Evolutionary conservation across 2,797 vertebrate species (phyloP).

Genomic region (Ateles fusciceps): DNA sequence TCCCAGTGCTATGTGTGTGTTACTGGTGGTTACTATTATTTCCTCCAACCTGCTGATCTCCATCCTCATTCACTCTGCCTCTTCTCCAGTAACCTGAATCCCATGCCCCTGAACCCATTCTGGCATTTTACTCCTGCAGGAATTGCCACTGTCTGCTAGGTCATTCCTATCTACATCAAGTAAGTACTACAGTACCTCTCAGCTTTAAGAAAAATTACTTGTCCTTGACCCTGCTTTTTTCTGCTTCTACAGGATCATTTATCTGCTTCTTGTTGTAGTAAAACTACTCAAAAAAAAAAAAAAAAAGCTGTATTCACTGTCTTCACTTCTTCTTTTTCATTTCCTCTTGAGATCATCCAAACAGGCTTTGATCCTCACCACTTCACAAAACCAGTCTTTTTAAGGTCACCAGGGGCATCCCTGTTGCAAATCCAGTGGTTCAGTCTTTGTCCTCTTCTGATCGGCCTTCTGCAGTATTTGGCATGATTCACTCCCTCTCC

Average conservation of each 20-base stretch:
- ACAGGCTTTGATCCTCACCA: background rate
- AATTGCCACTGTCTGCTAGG: background rate
- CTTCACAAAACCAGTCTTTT: background rate
- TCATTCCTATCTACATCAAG: background rate
- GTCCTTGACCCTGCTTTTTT: background rate
- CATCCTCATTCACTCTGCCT: accelerated
- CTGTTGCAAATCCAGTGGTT: background rate
- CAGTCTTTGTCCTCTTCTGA: background rate
- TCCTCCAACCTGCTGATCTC: background rate
- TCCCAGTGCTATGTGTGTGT: background rate
- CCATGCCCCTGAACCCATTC: background rate
- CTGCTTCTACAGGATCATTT: background rate
- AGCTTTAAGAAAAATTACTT: background rate
- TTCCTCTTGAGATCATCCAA: background rate
- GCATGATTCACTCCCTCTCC: background rate
- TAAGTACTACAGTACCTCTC: background rate
- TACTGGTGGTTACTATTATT: background rate
- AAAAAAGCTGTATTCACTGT: background rate
- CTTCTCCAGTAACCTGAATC: background rate
- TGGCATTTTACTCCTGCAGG: background rate
- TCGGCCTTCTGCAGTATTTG: background rate
- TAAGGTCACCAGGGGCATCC: background rate
- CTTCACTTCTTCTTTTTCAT: background rate
- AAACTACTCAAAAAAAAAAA: background rate
- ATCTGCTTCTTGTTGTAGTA: background rate